phyloP scores from a whole-genome alignment of 2,888 invertebrate genomes.

The Thysanoteuthis rhombus region DNA sequence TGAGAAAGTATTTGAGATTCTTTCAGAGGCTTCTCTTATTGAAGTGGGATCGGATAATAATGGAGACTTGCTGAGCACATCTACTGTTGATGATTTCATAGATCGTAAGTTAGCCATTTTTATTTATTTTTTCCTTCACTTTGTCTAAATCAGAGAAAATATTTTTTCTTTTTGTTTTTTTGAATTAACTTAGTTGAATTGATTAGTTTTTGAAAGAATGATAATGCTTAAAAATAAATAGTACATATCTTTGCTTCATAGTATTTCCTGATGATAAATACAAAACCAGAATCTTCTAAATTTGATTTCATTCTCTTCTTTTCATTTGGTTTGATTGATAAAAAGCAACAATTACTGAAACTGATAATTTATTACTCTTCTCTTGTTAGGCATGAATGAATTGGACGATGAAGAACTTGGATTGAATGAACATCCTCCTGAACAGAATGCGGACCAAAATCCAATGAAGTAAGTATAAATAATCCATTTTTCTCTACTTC shows the following conservation, averaged over 20 bases:
- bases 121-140: no score
- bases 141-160: no score
- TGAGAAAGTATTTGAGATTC: slow-evolving; percentile 41
- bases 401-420: not conserved
- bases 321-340: no score
- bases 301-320: not conserved
- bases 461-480: not conserved
- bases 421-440: not conserved
- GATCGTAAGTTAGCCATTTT: not conserved
- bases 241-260: not conserved
- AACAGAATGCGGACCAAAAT: not conserved
- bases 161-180: no score
- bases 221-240: no score
- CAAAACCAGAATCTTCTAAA: not conserved
- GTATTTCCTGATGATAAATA: not conserved
- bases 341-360: not conserved
- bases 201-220: no score
- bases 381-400: not conserved
- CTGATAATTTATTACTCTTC: not conserved
- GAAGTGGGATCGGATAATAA: not conserved
- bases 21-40: slow-evolving; percentile 30
- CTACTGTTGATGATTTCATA: not conserved
- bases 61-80: not conserved
- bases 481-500: not conserved
- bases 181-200: not conserved